Conservation (phyloP, 2,113 vertebrate genomes). For the Phodopus roborovskii region DNA sequence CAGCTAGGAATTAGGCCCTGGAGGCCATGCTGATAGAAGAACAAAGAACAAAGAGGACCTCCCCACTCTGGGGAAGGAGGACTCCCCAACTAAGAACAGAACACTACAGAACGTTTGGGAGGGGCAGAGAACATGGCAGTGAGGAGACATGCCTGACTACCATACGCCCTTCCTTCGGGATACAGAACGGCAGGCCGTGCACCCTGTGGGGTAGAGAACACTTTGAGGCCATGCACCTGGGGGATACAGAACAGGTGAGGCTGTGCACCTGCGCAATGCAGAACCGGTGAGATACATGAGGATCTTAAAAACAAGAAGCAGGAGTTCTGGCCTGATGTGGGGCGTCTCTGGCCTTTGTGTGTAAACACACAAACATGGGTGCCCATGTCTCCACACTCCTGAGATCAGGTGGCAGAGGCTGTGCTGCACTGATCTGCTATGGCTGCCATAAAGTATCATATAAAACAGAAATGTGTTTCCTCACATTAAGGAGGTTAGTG, state of each 20-base stretch:
- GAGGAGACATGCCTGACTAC: accelerated
- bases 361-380: neutral
- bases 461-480: neutral
- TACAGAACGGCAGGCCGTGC: neutral
- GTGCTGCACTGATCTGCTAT: accelerated
- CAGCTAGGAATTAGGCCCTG: neutral
- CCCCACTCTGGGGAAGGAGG: neutral
- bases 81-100: neutral
- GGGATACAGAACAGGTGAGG: neutral
- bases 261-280: too few relatives aligned
- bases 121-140: accelerated
- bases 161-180: accelerated
- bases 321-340: neutral
- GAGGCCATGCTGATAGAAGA: accelerated
- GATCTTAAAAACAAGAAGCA: neutral
- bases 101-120: accelerated
- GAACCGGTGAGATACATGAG: neutral
- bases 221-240: neutral
- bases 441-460: neutral
- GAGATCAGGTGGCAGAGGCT: neutral
- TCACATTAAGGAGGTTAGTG: neutral
- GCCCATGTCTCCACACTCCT: neutral
- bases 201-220: neutral
- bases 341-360: neutral
- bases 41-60: accelerated